Evolutionary conservation across 2,113 vertebrate genomes (phyloP).

Genomic region (Albula goreensis): DNA sequence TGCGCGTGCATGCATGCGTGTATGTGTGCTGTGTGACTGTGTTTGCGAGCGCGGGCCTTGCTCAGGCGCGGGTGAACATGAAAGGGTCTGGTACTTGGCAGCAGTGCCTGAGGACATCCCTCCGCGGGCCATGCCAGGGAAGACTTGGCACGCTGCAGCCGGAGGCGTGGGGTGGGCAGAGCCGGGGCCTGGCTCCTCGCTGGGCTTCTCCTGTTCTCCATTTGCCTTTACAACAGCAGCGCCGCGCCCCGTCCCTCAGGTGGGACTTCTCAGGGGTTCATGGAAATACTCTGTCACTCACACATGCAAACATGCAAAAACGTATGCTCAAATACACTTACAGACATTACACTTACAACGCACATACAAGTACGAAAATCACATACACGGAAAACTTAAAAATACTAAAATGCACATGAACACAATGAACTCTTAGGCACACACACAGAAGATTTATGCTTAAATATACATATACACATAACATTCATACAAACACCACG

Average conservation of each 20-base stretch:
- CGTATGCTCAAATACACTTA: conserved; percentile 7
- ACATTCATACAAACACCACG: neutral
- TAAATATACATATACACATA: too few relatives aligned
- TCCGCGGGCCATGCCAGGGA: conserved; percentile 82
- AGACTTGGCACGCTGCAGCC: conserved; percentile 79
- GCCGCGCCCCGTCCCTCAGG: conserved; percentile 38
- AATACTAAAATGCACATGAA: conserved; percentile 30
- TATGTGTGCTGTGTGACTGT: neutral
- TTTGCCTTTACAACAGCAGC: conserved; percentile 76
- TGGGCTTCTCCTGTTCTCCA: conserved; percentile 75
- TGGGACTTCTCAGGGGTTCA: neutral
- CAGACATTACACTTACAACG: conserved; percentile 19
- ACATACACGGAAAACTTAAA: conserved; percentile 28
- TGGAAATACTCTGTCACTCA: neutral
- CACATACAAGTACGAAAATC: neutral
- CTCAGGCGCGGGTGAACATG: conserved; percentile 62
- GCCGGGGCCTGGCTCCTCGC: conserved; percentile 72
- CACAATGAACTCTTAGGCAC: neutral
- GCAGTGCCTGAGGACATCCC: conserved; percentile 79
- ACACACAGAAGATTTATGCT: neutral
- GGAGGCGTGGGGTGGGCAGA: conserved; percentile 71
- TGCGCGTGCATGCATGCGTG: neutral
- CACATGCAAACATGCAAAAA: neutral
- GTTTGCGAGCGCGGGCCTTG: conserved; percentile 60
- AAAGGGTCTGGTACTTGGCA: conserved; percentile 81